Percentiles rank a stretch among this genome's conserved stretches.
phyloP scores from a whole-genome alignment of 30 jellyfish, hydroid and myxozoan species.

The Rhopilema esculentum region DNA sequence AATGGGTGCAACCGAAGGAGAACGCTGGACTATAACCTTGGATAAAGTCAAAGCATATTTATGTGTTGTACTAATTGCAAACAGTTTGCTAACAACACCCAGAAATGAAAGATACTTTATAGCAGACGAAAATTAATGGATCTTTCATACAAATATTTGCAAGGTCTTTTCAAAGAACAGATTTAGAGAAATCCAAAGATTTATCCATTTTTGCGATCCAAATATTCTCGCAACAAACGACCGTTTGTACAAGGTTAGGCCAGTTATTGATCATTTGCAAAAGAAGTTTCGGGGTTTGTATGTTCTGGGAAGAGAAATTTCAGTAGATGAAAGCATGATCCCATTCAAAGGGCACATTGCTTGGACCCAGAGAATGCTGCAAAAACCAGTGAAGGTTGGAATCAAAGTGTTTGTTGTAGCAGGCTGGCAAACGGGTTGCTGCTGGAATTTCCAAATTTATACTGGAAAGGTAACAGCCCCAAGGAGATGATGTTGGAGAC shows the following conservation, averaged over 20 bases:
- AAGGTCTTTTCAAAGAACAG: slow-evolving; percentile 26
- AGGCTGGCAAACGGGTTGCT: slow-evolving; percentile 11
- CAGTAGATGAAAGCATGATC: slow-evolving; percentile 76
- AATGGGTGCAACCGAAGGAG: too few species aligned
- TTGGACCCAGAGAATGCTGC: slow-evolving; percentile 66
- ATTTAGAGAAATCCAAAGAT: slow-evolving; percentile 55
- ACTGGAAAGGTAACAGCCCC: background rate
- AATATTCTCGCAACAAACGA: slow-evolving; percentile 32
- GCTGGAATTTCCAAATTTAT: slow-evolving; percentile 27
- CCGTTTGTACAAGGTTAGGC: slow-evolving; percentile 61
- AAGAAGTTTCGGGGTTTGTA: slow-evolving; percentile 47
- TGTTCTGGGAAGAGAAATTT: slow-evolving; percentile 29
- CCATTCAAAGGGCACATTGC: slow-evolving; percentile 79
- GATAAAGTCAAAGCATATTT: slow-evolving; percentile 39
- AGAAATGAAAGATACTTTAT: slow-evolving; percentile 26
- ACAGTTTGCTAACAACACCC: slow-evolving; percentile 31
- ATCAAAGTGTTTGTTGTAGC: slow-evolving; percentile 39
- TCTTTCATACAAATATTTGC: slow-evolving; percentile 19
- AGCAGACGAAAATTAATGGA: background rate
- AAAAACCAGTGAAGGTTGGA: slow-evolving; percentile 71
- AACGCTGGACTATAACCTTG: slow-evolving; percentile 33
- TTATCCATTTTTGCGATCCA: slow-evolving; percentile 52
- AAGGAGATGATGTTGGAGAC: slow-evolving; percentile 25
- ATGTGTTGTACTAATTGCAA: slow-evolving; percentile 36
- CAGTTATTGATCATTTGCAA: slow-evolving; percentile 76